These are phyloP conservation scores for Enchytraeus crypticus DNA, from an alignment of 2,888 invertebrate species.

Conservation along the genomic window DNA sequence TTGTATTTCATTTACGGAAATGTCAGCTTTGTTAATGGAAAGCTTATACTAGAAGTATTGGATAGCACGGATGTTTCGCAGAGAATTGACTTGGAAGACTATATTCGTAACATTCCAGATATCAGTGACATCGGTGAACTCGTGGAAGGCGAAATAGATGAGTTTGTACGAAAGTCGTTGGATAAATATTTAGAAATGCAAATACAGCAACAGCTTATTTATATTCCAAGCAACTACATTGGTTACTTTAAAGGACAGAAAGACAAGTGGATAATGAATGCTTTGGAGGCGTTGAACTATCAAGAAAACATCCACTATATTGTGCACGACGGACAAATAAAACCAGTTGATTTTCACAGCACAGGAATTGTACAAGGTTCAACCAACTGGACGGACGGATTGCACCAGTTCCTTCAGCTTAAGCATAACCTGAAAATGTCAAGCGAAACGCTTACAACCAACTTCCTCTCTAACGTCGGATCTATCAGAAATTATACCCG, in stretches of 20 bases:
- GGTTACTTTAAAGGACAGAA: not conserved
- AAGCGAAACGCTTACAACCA: not conserved
- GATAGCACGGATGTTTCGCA: not conserved
- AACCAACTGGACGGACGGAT: not conserved
- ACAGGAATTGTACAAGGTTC: conserved; percentile 1
- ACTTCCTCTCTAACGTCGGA: not conserved
- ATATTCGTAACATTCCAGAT: too few relatives aligned
- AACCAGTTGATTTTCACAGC: not conserved
- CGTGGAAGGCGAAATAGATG: not conserved
- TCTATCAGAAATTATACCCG: not conserved
- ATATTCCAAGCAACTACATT: not conserved
- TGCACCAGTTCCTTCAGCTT: not conserved
- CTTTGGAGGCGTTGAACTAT: not conserved
- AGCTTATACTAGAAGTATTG: not conserved
- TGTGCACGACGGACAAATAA: not conserved
- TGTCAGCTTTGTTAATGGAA: not conserved
- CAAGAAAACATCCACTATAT: not conserved
- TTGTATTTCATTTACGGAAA: not conserved
- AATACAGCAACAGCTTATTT: not conserved
- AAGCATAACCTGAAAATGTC: not conserved
- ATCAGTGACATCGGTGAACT: not conserved
- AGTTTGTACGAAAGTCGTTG: not conserved
- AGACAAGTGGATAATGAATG: not conserved
- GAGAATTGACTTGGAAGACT: too few relatives aligned
- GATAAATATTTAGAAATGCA: not conserved